Conservation (phyloP, 53 echinoderm and acorn worm genomes). For the Antedon mediterranea region DNA sequence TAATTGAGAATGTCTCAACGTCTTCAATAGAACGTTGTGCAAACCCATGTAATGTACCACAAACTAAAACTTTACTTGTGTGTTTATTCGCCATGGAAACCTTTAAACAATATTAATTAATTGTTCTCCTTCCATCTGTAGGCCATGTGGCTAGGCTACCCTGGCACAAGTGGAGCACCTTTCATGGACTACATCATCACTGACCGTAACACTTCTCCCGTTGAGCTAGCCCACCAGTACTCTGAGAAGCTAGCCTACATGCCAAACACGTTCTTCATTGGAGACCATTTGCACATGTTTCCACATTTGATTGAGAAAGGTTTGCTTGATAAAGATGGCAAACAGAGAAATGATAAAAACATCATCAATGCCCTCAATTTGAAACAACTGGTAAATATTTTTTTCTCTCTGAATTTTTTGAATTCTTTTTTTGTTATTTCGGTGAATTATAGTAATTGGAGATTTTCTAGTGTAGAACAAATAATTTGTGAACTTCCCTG, state of each 20-base stretch:
- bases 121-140: slow-evolving; percentile 2
- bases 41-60: no score
- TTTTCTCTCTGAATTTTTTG: no score
- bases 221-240: slow-evolving; percentile 77
- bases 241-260: slow-evolving; percentile 94
- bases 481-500: no score
- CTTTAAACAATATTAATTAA: no score
- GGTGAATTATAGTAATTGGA: no score
- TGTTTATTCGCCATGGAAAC: no score
- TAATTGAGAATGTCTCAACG: no score
- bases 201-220: slow-evolving; percentile 64
- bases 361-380: slow-evolving; percentile 68
- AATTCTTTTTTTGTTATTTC: no score
- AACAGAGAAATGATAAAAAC: slow-evolving; percentile 54
- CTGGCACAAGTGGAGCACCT: slow-evolving; percentile 91
- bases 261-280: slow-evolving; percentile 93
- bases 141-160: slow-evolving; percentile 99
- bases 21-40: no score
- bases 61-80: no score
- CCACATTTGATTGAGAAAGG: slow-evolving; percentile 85
- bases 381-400: slow-evolving; percentile 12
- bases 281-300: slow-evolving; percentile 99
- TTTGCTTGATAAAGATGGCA: slow-evolving; percentile 59
- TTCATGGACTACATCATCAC: slow-evolving; percentile 99
- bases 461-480: no score